Conservation (phyloP, 2,113 vertebrate species). For the Tinamus guttatus region DNA sequence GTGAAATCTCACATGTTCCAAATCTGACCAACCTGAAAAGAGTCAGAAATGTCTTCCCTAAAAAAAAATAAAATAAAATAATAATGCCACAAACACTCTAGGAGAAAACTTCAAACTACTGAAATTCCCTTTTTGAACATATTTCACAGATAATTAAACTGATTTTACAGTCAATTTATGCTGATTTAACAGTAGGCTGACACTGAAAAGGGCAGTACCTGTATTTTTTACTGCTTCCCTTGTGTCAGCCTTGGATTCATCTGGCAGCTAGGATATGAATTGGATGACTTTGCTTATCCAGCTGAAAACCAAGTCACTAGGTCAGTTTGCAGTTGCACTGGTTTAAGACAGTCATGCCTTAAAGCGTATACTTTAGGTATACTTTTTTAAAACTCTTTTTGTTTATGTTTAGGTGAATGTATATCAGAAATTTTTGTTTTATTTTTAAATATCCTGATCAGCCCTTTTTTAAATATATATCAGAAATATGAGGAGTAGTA, state of each 20-base stretch:
- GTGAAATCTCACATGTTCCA: background rate
- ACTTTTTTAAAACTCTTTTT: background rate
- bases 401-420: background rate
- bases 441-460: background rate
- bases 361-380: no score
- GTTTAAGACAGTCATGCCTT: background rate
- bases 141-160: background rate
- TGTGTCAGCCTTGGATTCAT: background rate
- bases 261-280: background rate
- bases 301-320: background rate
- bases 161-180: background rate
- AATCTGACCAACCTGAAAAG: background rate
- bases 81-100: background rate
- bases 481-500: fast-evolving
- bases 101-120: background rate
- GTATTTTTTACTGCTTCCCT: background rate
- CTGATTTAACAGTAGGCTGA: background rate
- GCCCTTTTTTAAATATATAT: background rate
- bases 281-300: background rate
- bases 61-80: background rate
- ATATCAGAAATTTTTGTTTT: background rate
- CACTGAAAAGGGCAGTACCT: background rate
- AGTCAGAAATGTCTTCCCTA: background rate
- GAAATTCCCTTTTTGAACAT: background rate
- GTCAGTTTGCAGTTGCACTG: background rate